Conservation (phyloP, 1,140 invertebrate genomes). For the Brachionus rotundiformis region DNA sequence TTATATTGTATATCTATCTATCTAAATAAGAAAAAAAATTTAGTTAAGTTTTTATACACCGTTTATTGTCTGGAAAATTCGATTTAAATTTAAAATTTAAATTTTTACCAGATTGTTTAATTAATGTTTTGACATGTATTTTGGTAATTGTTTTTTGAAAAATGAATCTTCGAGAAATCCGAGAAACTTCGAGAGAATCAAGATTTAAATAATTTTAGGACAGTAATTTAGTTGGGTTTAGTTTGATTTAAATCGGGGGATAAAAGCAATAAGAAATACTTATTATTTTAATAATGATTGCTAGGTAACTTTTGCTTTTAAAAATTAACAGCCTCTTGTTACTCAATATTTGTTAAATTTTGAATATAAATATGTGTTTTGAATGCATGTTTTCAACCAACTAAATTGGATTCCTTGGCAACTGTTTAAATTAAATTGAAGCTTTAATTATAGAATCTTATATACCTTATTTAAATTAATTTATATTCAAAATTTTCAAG, state of each 20-base stretch:
- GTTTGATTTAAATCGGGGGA: not conserved
- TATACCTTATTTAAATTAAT: not conserved
- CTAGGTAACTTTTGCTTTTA: not conserved
- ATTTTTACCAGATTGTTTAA: too few species aligned
- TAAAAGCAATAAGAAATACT: not conserved
- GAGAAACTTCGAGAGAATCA: not conserved
- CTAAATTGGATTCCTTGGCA: not conserved
- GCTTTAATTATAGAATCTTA: not conserved
- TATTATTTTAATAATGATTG: not conserved
- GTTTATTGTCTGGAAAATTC: not conserved
- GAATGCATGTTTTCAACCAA: slow-evolving; percentile 2
- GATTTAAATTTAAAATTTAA: too few species aligned
- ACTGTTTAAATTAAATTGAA: slow-evolving; percentile 21
- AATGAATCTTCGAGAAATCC: not conserved
- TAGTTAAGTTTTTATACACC: not conserved
- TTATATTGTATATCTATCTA: not conserved
- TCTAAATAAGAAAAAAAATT: not conserved
- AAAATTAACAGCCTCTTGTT: not conserved
- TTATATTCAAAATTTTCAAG: too few species aligned
- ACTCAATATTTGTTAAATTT: not conserved
- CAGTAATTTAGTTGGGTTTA: not conserved
- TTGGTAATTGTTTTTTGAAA: not conserved
- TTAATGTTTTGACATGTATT: not conserved
- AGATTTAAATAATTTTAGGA: slow-evolving; percentile 1
- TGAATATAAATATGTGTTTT: not conserved